phyloP scores from a whole-genome alignment of 2,888 invertebrate genomes.

The Stenoptilia bipunctidactyla region DNA sequence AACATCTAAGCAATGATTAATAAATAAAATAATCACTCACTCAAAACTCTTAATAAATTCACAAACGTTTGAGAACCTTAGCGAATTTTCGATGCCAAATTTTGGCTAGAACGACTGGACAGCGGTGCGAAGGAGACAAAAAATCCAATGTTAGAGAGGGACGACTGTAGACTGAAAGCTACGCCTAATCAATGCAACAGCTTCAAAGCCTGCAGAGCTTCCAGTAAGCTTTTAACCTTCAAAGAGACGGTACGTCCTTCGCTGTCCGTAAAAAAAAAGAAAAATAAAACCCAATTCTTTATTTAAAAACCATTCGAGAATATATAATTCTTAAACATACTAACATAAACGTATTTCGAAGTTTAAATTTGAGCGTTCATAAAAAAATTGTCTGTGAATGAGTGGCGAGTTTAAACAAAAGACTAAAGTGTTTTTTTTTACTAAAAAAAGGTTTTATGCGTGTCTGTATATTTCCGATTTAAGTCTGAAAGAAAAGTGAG shows the following conservation, averaged over 20 bases:
- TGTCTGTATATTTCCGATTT: too few species aligned
- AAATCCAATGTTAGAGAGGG: constrained; percentile 26
- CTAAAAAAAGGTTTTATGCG: too few species aligned
- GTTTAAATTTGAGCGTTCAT: too few species aligned
- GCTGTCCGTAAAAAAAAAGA: constrained; percentile 21
- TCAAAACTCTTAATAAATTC: too few species aligned
- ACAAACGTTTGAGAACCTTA: constrained; percentile 40
- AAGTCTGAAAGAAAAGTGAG: too few species aligned
- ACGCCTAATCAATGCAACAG: constrained; percentile 67
- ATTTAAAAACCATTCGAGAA: constrained; percentile 7
- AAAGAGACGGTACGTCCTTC: constrained; percentile 30
- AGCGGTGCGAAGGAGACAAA: constrained; percentile 30
- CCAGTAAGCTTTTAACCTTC: constrained; percentile 42
- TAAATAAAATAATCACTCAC: too few species aligned
- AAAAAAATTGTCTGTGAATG: too few species aligned
- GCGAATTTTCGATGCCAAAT: constrained; percentile 51
- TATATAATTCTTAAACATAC: too few species aligned
- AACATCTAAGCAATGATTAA: too few species aligned
- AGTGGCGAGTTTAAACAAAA: too few species aligned
- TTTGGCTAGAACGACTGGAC: constrained; percentile 40
- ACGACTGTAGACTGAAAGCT: constrained; percentile 34
- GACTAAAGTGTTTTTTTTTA: too few species aligned
- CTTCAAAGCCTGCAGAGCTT: constrained; percentile 47
- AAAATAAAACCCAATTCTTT: constrained; percentile 24
- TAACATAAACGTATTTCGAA: too few species aligned